These are phyloP conservation scores for Crambe crambe DNA, from an alignment of 37 sponge, comb jelly and placozoan genomes.

Conservation along the genomic window DNA sequence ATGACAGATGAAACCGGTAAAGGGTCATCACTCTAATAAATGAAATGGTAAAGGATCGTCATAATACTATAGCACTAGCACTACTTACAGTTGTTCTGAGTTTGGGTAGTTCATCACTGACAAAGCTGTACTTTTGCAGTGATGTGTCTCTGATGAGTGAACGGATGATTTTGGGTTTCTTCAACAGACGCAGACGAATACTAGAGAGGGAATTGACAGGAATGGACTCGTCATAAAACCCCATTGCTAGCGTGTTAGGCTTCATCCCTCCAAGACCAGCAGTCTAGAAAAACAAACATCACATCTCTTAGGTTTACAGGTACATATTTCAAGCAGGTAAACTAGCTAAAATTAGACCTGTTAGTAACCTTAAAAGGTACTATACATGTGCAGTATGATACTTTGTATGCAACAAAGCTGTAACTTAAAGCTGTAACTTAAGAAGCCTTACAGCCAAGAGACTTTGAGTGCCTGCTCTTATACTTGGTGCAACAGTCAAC, in stretches of 20 bases:
- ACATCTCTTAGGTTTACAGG: no score
- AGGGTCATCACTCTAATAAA: neutral
- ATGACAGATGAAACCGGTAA: neutral
- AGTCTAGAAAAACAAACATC: constrained; percentile 58
- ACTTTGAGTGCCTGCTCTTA: constrained; percentile 78
- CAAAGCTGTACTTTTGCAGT: constrained; percentile 57
- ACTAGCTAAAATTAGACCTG: no score
- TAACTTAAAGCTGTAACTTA: no score
- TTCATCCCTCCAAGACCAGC: constrained; percentile 99
- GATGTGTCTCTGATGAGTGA: constrained; percentile 46
- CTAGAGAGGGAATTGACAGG: constrained; percentile 42
- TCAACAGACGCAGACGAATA: constrained; percentile 29
- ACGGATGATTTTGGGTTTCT: constrained; percentile 49
- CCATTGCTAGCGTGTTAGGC: constrained; percentile 97
- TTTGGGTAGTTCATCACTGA: constrained; percentile 42
- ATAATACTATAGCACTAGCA: no score
- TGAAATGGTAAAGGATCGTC: no score
- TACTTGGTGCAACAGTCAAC: constrained; percentile 67
- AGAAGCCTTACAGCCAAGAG: constrained; percentile 72
- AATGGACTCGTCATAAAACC: constrained; percentile 62
- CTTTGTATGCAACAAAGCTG: no score
- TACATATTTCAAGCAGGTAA: no score
- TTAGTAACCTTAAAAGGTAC: no score
- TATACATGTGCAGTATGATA: no score
- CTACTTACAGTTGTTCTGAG: constrained; percentile 68